Evolutionary conservation across 2,888 invertebrate genomes (phyloP), one percentile per base, ranked within the genome.

Genomic region (Ochropleura plecta): DNA sequence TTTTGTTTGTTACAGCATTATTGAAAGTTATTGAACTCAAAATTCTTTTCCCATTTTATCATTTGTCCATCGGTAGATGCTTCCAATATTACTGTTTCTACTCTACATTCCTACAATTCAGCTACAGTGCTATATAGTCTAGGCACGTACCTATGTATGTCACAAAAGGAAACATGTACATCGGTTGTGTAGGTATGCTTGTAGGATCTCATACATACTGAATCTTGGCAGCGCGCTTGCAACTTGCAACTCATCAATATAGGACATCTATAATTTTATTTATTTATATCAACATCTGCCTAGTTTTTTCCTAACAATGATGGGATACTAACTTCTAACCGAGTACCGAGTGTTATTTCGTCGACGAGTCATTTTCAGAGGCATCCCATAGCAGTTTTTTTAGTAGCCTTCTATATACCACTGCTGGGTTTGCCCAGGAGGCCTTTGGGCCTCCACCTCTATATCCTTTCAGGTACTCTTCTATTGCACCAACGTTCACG

Each of bases 141-240:
- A 3, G 20, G 0, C 81, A 81, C 78, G 81, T 78, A 75, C 66
- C 62, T 48, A 55, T 48, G 53, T 49, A 0, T 44, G 18, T 63
- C 66, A 78, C 66, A 81, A 78, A 81, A 78, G 78, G 46, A 75
- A 57, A 49, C 12, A 65, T 42, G 59, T 10, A 40, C 60, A 40
- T 53, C n/a, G 46, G 55, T n/a, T 48, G 70, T 63, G 62, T 55
- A 12, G 9, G 59, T 53, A 30, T 62, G 48, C 20, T 30, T 51
- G 59, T 51, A 51, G 49, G 49, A 46, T 42, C 46, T 81, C 76
- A 81, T 78, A 75, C 76, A 78, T 75, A 78, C 62, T 62, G 81
- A 75, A 67, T 66, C 44, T 72, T 63, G 55, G 12, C 55, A 55
- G 20, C 40, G 40, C 12, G 53, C 59, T 49, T 40, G 65, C 60